These are phyloP conservation scores for Lordiphosa collinella DNA, from an alignment of 1,140 invertebrate species.

Conservation along the genomic window DNA sequence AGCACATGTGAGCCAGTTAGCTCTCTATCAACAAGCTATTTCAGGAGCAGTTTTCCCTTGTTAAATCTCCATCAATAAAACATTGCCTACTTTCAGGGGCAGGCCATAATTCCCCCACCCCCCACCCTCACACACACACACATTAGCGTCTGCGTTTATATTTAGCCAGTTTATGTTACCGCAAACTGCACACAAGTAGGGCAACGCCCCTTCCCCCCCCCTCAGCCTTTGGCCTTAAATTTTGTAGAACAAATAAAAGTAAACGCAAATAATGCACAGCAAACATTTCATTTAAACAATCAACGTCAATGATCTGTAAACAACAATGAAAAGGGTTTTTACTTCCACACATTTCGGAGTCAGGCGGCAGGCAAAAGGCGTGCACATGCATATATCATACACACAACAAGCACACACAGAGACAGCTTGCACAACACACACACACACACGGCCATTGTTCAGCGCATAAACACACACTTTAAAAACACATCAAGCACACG, in stretches of 20 bases:
- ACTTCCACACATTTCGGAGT: conserved; percentile 31
- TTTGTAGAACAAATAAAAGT: conserved; percentile 56
- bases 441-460: conserved; percentile 44
- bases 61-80: conserved; percentile 64
- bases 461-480: conserved; percentile 74
- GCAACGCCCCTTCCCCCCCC: neutral
- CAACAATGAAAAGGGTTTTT: conserved; percentile 74
- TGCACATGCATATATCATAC: conserved; percentile 64
- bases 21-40: too few relatives aligned
- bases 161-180: conserved; percentile 62
- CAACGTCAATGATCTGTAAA: conserved; percentile 78
- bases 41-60: conserved; percentile 7
- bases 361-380: conserved; percentile 34
- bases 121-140: neutral
- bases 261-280: conserved; percentile 69
- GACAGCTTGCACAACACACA: conserved; percentile 5
- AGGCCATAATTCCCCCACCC: conserved; percentile 40
- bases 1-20: conserved; percentile 3
- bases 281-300: conserved; percentile 79
- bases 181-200: conserved; percentile 38
- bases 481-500: conserved; percentile 74
- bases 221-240: conserved; percentile 24
- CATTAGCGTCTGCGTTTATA: conserved; percentile 38
- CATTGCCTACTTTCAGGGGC: conserved; percentile 46
- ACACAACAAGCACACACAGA: conserved; percentile 29